Percentiles rank a stretch among this genome's conserved stretches.
These are phyloP conservation scores for Drosophila burlai DNA, from an alignment of 1,140 invertebrate genomes.

Conservation along the genomic window DNA sequence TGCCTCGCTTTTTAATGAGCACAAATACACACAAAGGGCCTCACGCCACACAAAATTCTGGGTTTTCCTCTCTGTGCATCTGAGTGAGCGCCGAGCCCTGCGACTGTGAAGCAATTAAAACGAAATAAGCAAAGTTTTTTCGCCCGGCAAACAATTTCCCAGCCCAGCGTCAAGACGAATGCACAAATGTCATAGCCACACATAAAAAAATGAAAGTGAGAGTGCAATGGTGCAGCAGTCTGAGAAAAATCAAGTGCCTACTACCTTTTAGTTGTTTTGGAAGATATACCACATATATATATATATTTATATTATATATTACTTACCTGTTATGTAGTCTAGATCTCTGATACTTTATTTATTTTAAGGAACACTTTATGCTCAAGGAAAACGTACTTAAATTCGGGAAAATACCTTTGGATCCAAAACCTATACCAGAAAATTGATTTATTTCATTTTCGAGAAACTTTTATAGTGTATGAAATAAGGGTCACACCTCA, in stretches of 20 bases:
- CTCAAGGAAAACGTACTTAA: not conserved
- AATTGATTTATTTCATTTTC: not conserved
- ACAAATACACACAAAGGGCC: conserved; percentile 41
- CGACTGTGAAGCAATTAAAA: conserved; percentile 73
- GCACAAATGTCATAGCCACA: conserved; percentile 35
- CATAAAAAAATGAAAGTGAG: not conserved
- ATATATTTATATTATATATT: not conserved
- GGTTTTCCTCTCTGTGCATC: conserved; percentile 9
- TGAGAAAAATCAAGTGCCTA: not conserved
- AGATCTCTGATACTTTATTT: not conserved
- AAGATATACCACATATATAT: too few relatives aligned
- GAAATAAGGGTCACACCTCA: not conserved
- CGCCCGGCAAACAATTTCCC: conserved; percentile 46
- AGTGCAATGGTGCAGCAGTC: not conserved
- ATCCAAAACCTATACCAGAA: too few relatives aligned
- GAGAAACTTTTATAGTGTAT: not conserved
- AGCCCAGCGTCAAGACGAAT: conserved; percentile 23
- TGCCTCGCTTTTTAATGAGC: conserved; percentile 79
- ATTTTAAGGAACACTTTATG: not conserved
- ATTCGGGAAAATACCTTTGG: not conserved
- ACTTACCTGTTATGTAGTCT: not conserved
- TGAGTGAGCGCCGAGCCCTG: conserved; percentile 39
- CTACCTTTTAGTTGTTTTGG: not conserved
- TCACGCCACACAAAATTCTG: conserved; percentile 4
- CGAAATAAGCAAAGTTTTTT: conserved; percentile 62